Evolutionary conservation across 2,888 invertebrate species (phyloP), one percentile per base, ranked within the genome.

Genomic region (Hydrotaea diabolus): DNA sequence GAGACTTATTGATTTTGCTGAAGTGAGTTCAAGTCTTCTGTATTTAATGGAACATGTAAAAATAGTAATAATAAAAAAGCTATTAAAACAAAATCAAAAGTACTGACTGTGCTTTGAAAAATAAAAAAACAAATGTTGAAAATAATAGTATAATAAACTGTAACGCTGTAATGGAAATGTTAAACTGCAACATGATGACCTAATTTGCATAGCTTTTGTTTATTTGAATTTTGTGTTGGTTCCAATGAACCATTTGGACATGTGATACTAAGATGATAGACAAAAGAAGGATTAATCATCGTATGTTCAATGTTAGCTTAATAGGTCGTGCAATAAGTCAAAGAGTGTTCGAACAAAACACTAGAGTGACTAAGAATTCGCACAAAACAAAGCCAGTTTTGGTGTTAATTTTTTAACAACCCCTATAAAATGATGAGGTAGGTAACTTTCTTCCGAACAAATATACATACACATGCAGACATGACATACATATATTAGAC

Each of bases 251-350:
- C 7, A 21, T 66, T 23, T 74, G 66, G 57, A 74, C 80, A 74
- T 74, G 66, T 80, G 74, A 74, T 66, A 80, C 39, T 36, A n/a
- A 13, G 57, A 53, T 75, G 59, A 21, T 59, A n/a, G 55, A 62
- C n/a, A 43, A 62, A 71, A 46, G 46, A 39, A 39, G 59, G 26
- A 53, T 72, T 72, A 72, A 11, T 72, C 71, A 72, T 53, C 17
- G 31, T 4, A 17, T 17, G 31, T 7, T 31, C 31, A 31, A 31
- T 7, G 31, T 39, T 39, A 13, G 9, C 39, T 31, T 4, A 39
- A 39, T 39, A 39, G 9, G 9, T 1, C 39, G 13, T 39, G 39
- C 9, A 3, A 9, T 39, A 8, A 39, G 31, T 7, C 2, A 31
- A 31, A 31, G 31, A 39, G 39, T n/a, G n/a, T 13, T 39, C 9